Base-by-base conservation (phyloP, 35 echinoderm and acorn worm genomes). In the Holothuria glaberrima region DNA sequence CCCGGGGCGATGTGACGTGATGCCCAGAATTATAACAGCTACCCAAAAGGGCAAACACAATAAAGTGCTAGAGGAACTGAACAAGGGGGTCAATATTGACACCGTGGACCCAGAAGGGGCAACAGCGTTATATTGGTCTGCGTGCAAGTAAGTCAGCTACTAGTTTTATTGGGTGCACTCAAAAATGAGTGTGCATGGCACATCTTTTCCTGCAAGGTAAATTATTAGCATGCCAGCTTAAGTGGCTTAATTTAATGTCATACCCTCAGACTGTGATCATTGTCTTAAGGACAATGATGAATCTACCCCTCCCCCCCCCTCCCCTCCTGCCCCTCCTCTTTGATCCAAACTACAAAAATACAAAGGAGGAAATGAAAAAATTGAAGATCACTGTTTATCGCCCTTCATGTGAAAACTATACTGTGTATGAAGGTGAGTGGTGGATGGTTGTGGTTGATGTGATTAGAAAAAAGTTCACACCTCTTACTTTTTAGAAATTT, bases 1-100 rank as follows among this genome's bases (percentile, higher is more conserved):
- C 80, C 80, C 26, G 56, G 80, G 80, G 28, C 54, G 61, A 18
- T 33, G 80, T 30, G 56, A 34, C 26, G 34, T 27, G 6, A 84
- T 84, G 80, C 80, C 80, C 80, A 84, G 80, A 46, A 84, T 84
- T n/a, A 84, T 84, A 59, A 58, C 80, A 36, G 80, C 80, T 9
- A 61, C 80, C 12, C 52, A 84, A 46, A 84, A 84, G 58, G 80
- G 80, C 25, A 84, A 63, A 61, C 9, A 30, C 80, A 61, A 61
- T 31, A 57, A 22, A 9, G 59, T 84, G 19, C 18, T 33, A 26
- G 80, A 84, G 25, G 80, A 84, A 61, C 52, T 84, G 28, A 61
- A 61, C 57, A 59, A 64, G 13, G 80, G 80, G 13, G 80, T 84
- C 20, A 56, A 10, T 20, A 33, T 84, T 27, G 80, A 84, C 56